phyloP scores from a whole-genome alignment of 2,113 vertebrate genomes.

The Nycticorax nycticorax region DNA sequence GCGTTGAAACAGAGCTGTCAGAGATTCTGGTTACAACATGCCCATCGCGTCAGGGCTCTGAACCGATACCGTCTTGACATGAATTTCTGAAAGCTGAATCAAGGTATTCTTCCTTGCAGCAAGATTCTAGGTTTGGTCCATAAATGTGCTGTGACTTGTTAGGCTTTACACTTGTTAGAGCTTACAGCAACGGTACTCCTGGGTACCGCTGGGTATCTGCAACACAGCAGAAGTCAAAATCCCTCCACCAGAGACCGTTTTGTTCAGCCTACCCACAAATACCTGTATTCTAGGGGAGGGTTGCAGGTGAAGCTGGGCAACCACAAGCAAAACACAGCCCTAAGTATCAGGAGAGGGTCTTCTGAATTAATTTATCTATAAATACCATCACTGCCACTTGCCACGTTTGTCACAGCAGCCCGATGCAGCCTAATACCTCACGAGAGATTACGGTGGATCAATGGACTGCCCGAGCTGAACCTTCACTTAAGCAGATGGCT shows the following conservation, averaged over 20 bases:
- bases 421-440: neutral
- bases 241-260: neutral
- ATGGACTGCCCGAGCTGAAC: conserved; percentile 41
- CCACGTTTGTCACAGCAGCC: neutral
- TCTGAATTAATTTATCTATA: neutral
- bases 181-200: neutral
- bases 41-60: fast-evolving
- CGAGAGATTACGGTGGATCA: conserved; percentile 6
- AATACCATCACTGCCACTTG: neutral
- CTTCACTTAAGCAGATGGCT: conserved; percentile 45
- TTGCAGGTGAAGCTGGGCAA: neutral
- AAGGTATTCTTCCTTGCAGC: neutral
- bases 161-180: fast-evolving
- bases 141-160: neutral
- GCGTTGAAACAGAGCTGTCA: neutral
- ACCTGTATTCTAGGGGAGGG: neutral
- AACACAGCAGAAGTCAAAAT: neutral
- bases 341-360: neutral
- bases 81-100: neutral
- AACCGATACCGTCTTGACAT: neutral
- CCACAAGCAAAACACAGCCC: neutral
- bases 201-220: neutral
- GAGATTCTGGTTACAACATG: neutral
- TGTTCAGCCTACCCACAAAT: neutral
- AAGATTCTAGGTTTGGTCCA: neutral